These are phyloP conservation scores for Drosophila fungiperda DNA, from an alignment of 2,888 invertebrate genomes.

Conservation along the genomic window DNA sequence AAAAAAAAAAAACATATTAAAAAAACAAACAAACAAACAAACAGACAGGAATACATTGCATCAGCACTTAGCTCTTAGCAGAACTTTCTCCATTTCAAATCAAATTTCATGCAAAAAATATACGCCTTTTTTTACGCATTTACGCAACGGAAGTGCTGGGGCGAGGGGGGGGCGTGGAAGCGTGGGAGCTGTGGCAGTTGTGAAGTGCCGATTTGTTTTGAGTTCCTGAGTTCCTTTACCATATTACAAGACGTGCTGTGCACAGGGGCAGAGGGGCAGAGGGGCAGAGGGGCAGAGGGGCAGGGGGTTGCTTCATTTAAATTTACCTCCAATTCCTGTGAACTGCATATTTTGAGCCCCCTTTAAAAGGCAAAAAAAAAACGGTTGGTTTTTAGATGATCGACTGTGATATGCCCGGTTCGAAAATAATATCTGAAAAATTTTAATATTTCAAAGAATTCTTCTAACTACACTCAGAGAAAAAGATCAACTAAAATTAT, in stretches of 20 bases:
- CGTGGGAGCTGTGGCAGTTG: not conserved
- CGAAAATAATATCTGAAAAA: not conserved
- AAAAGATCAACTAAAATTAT: not conserved
- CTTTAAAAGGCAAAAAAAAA: not conserved
- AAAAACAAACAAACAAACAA: not conserved
- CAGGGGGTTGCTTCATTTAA: slow-evolving; percentile 50
- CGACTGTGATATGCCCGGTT: slow-evolving; percentile 10
- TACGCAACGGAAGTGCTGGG: slow-evolving; percentile 49
- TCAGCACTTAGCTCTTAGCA: slow-evolving; percentile 17
- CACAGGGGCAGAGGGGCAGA: not conserved
- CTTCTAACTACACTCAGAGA: not conserved
- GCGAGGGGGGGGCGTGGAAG: slow-evolving; percentile 1
- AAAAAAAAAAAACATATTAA: not conserved
- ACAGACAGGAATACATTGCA: slow-evolving; percentile 1
- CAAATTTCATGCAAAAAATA: slow-evolving; percentile 78
- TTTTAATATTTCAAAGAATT: not conserved
- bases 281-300: not conserved
- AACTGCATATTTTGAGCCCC: slow-evolving; percentile 43
- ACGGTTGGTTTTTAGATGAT: slow-evolving; percentile 2
- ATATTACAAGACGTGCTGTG: slow-evolving; percentile 28
- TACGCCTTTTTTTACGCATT: slow-evolving; percentile 76
- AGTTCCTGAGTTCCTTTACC: slow-evolving; percentile 10
- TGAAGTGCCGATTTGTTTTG: slow-evolving; percentile 40
- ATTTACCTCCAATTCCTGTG: slow-evolving; percentile 65
- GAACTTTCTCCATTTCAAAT: slow-evolving; percentile 55